These are phyloP conservation scores for Apis laboriosa DNA, from an alignment of 1,140 invertebrate genomes.

Conservation along the genomic window DNA sequence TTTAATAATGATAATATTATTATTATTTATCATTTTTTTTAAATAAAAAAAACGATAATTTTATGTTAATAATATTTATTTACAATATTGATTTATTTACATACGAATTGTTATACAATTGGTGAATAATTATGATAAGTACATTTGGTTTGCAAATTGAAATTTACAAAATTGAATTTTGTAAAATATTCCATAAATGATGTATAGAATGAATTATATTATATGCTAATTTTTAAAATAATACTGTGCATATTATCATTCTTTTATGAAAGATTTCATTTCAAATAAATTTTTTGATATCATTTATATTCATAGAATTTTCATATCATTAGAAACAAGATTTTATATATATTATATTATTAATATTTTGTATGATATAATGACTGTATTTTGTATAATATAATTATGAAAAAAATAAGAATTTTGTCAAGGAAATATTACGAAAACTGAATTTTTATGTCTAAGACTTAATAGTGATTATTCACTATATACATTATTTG, in stretches of 20 bases:
- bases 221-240: background rate
- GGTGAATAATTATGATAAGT: slow-evolving; percentile 4
- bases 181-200: background rate
- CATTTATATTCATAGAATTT: background rate
- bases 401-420: background rate
- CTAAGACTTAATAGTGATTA: background rate
- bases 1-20: too few relatives aligned
- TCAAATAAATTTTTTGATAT: too few relatives aligned
- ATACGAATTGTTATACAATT: slow-evolving; percentile 3
- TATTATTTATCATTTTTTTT: too few relatives aligned
- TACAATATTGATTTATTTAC: slow-evolving; percentile 31
- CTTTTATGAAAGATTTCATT: background rate
- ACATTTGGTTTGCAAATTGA: background rate
- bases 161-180: background rate
- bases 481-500: slow-evolving; percentile 8
- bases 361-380: background rate
- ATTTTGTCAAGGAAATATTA: background rate
- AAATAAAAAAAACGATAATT: background rate
- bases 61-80: slow-evolving; percentile 12
- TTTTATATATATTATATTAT: background rate
- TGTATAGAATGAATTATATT: background rate
- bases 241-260: background rate
- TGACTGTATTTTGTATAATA: background rate
- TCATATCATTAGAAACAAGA: background rate
- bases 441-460: background rate